Evolutionary conservation across 2,888 invertebrate genomes (phyloP), one percentile per base, ranked within the genome.

Genomic region (Yponomeuta malinellus): DNA sequence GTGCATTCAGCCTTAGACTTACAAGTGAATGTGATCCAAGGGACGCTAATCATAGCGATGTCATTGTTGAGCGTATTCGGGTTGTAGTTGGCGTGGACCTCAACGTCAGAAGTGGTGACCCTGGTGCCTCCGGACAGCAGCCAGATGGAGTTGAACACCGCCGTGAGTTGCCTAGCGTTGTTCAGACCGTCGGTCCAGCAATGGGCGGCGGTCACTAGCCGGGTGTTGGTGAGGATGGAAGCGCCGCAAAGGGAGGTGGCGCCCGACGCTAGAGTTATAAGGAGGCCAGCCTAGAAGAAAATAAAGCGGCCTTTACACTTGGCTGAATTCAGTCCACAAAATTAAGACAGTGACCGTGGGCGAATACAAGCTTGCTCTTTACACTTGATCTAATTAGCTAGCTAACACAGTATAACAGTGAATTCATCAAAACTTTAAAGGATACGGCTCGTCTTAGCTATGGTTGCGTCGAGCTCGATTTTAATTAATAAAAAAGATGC

Each of bases 181-280:
- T 52, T 48, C 6, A 31, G 33, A 15, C 71, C 70, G 33, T 71
- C 70, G 15, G 43, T 66, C 72, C 72, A 72, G 70, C 72, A 72
- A 48, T 72, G 72, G 59, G 70, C 72, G 43, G 72, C 72, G 15
- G 72, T 72, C n/a, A 71, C 64, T 9, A 64, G 31, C 3, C 72
- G 70, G 10, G 71, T 73, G 77, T 78, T 78, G 67, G 76, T 69
- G 48, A 83, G 23, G 0, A 82, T 74, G 0, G 81, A 77, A 1
- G 79, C 76, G 0, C 81, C 81, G 73, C 82, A 82, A 37, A 81
- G 78, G 1, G 82, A 81, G 63, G 75, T 75, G 1, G 48, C 65
- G 6, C 79, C 80, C 33, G 12, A 72, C 4, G 73, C 72, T 37
- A 81, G 71, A 0, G 74, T 71, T 67, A 82, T 78, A 8, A 81